phyloP scores from a whole-genome alignment of 2,113 vertebrate genomes.

The Rhynchomys soricoides region DNA sequence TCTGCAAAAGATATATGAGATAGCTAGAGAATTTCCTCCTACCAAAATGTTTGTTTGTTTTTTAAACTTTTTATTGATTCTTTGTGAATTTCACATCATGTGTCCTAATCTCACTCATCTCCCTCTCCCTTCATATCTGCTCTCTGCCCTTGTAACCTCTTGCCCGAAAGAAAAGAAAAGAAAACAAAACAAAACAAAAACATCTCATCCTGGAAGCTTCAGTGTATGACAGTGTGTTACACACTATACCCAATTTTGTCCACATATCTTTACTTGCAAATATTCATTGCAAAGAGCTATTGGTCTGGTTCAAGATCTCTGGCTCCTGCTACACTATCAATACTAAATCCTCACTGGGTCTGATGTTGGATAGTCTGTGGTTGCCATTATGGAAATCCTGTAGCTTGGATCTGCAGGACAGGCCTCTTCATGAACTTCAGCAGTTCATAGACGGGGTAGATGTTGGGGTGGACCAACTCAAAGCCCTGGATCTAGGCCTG shows the following conservation, averaged over 20 bases:
- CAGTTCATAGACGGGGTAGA: not conserved
- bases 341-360: not conserved
- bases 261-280: not conserved
- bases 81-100: not conserved
- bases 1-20: not conserved
- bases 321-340: not conserved
- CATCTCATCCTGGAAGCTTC: not conserved
- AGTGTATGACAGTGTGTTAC: not conserved
- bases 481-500: not conserved
- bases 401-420: not conserved
- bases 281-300: not conserved
- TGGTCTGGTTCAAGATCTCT: not conserved
- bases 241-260: not conserved
- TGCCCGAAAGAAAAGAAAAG: not conserved
- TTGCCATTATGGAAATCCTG: not conserved
- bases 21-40: not conserved
- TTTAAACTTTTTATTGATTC: not conserved
- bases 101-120: not conserved
- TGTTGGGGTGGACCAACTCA: not conserved
- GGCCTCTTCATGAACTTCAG: not conserved
- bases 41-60: not conserved
- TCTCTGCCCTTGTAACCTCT: not conserved
- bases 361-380: not conserved
- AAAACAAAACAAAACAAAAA: not conserved
- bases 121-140: not conserved